These are phyloP conservation scores for Lasioglossum pauxillum DNA, from an alignment of 2,888 invertebrate genomes.

Conservation along the genomic window DNA sequence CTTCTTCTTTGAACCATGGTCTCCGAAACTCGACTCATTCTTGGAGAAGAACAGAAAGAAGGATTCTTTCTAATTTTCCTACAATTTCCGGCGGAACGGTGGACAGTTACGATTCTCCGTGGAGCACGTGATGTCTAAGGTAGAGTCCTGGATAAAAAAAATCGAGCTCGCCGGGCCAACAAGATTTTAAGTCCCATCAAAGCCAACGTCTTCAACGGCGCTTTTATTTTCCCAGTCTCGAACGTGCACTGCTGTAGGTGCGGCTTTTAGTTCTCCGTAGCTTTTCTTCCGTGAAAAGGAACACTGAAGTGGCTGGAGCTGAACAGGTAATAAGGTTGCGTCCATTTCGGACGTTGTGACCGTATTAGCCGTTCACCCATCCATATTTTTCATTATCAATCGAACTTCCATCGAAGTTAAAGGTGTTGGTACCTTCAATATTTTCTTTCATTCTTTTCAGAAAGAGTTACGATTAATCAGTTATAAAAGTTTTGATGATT, in stretches of 20 bases:
- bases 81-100: neutral
- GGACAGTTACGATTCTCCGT: neutral
- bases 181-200: constrained; percentile 12
- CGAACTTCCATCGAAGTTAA: no score
- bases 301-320: neutral
- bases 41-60: neutral
- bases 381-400: neutral
- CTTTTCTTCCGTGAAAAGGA: neutral
- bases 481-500: no score
- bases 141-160: neutral
- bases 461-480: no score
- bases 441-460: neutral
- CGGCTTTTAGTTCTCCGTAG: neutral
- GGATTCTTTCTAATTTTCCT: constrained; percentile 1
- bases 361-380: neutral
- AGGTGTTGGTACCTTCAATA: neutral
- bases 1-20: neutral
- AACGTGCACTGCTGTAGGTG: neutral
- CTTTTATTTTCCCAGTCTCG: neutral
- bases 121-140: neutral
- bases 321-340: neutral
- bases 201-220: neutral
- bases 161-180: neutral
- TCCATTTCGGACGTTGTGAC: neutral
- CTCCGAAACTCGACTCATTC: neutral